Base-by-base conservation (phyloP, 1,140 invertebrate genomes). In the Caenorhabditis brenneri region DNA sequence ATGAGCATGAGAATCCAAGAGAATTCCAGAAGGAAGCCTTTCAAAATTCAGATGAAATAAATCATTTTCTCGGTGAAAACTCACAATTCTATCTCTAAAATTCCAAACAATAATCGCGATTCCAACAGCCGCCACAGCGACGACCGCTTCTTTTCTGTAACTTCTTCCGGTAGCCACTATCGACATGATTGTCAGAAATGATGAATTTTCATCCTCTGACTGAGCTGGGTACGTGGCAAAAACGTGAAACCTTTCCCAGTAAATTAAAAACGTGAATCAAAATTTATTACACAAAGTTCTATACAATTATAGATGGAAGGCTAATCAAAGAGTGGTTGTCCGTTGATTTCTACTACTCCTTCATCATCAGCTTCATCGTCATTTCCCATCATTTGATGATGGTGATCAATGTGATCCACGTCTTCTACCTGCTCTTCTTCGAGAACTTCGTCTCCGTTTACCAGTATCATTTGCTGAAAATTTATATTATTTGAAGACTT, bases 311-410 rank as follows among this genome's bases (percentile, higher is more conserved):
- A 65, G 24, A 2, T 5, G 22, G 22, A 27, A 65, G n/a, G 15
- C 36, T 42, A 74, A 42, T 74, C 65, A 24, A 74, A 74, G 24
- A 74, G 65, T 7, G 65, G 65, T 78, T 83, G 55, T 49, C 81
- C 33, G 24, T 74, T 49, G 10, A 74, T 65, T 74, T 74, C n/a
- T 49, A 74, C 29, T 29, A 74, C 55, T n/a, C 16, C 39, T 46
- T 83, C 60, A 22, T 78, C 36, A 15, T 49, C 51, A 39, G 29
- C 58, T 46, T 60, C 49, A 65, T 81, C 48, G 22, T 19, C 58
- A 74, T 33, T 65, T 74, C 65, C 60, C 22, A 55, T 55, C 10
- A 55, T 27, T 55, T 82, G 80, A 60, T 60, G 58, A 42, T 65
- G 81, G 19, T 69, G 22, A 15, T 51, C 29, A 16, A n/a, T 4